Evolutionary conservation across 2,888 invertebrate genomes (phyloP), one percentile per base, ranked within the genome.

Genomic region (Cynaeus angustus): DNA sequence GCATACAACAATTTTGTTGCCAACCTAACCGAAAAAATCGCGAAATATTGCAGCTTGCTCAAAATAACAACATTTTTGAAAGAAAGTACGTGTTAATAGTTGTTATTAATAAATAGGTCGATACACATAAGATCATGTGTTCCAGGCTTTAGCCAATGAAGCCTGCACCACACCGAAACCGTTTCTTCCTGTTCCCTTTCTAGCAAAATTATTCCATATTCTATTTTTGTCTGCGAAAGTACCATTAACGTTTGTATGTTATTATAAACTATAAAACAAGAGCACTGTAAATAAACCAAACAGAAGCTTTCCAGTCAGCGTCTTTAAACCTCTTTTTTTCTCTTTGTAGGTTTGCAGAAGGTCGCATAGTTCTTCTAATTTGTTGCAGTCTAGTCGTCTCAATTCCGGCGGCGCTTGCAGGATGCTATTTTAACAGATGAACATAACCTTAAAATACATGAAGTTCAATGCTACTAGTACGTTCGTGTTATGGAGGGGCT

Each of bases 391-490:
- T 46, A 21, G 10, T 28, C 9, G 56, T 38, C 13, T 56, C 14
- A 21, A 26, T 41, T 38, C 41, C 41, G 16, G 56, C 56, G 45
- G 45, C 46, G 61, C 21, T 61, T 48, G 61, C 61, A 61, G 46
- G 59, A 62, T 62, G 62, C 62, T 62, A 62, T 62, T 62, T 62
- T 62, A 62, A 41, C 50, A 52, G 62, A 62, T 67, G 67, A 67
- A 67, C 59, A 67, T 70, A 70, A 70, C 61, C 70, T 62, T 48
- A 67, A 58, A 56, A 70, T 59, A 62, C 45, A 71, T 66, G 75
- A 77, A 77, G 77, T 76, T 77, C 77, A 77, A 77, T 76, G 75
- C 75, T 77, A 74, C 75, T 74, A 72, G 71, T 67, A 66, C 74
- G 70, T 58, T 59, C 48, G 66, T 61, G 48, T 52, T 45, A 69